Conservation (phyloP, 2,888 invertebrate genomes). For the Drosophila suboccidentalis region DNA sequence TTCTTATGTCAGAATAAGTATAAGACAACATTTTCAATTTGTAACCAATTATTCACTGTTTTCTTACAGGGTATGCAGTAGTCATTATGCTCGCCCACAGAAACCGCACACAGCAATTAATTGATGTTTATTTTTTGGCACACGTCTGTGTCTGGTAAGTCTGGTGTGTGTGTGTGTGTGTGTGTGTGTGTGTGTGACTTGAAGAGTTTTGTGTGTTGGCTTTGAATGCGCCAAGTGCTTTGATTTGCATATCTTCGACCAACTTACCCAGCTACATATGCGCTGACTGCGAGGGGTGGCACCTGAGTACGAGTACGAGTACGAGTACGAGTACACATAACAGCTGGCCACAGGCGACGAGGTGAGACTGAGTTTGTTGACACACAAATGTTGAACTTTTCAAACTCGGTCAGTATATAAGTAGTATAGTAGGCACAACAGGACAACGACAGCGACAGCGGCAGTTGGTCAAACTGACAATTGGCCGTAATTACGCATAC, state of each 20-base stretch:
- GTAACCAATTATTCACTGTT: too few species aligned
- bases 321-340: not conserved
- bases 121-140: slow-evolving; percentile 76
- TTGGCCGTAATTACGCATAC: slow-evolving; percentile 70
- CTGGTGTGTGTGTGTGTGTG: slow-evolving; percentile 14
- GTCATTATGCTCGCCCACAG: slow-evolving; percentile 36
- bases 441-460: slow-evolving; percentile 25
- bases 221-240: slow-evolving; percentile 43
- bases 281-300: slow-evolving; percentile 16
- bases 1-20: too few species aligned
- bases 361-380: slow-evolving; percentile 65
- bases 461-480: slow-evolving; percentile 54
- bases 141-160: slow-evolving; percentile 51
- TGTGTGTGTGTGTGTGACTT: slow-evolving; percentile 28
- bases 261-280: slow-evolving; percentile 49
- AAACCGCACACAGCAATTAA: slow-evolving; percentile 47
- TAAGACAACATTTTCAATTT: too few species aligned
- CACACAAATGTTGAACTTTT: slow-evolving; percentile 63
- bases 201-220: slow-evolving; percentile 40
- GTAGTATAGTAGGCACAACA: not conserved
- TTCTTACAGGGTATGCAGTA: slow-evolving; percentile 24
- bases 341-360: not conserved
- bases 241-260: slow-evolving; percentile 64
- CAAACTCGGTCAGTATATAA: slow-evolving; percentile 45
- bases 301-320: not conserved